Percentiles rank a stretch among this genome's conserved stretches.
Conservation (phyloP, 2,797 vertebrate genomes). For the Tauraco hartlaubi region DNA sequence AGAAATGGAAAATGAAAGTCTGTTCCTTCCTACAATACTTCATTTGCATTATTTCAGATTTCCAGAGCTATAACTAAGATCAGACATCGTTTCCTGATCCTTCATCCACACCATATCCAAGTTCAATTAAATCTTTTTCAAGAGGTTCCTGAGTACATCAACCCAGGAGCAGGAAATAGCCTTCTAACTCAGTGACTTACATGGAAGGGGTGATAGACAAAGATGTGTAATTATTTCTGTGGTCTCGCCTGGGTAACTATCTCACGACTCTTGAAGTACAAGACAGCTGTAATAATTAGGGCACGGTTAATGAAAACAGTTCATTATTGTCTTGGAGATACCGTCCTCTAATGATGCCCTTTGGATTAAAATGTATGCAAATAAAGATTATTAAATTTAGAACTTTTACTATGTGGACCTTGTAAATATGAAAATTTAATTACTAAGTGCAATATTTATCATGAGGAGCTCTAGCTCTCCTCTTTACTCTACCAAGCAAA, state of each 20-base stretch:
- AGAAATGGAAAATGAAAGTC: not conserved
- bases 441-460: constrained; percentile 64
- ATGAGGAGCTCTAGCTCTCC: not conserved
- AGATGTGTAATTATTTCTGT: constrained; percentile 44
- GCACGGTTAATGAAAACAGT: constrained; percentile 63
- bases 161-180: not conserved
- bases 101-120: not conserved
- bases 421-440: constrained; percentile 74
- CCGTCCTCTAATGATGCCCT: constrained; percentile 41
- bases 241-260: not conserved
- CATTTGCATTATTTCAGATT: not conserved
- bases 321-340: constrained; percentile 51
- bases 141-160: not conserved
- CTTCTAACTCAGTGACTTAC: not conserved
- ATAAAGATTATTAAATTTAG: constrained; percentile 69
- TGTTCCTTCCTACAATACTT: not conserved
- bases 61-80: not conserved
- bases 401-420: constrained; percentile 27
- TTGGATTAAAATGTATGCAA: constrained; percentile 58
- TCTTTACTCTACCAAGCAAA: not conserved
- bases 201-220: constrained; percentile 1
- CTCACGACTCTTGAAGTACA: not conserved
- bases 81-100: not conserved
- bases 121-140: not conserved
- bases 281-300: constrained; percentile 16